Base-by-base conservation (phyloP, 2,113 vertebrate genomes). In the Pedetes capensis region DNA sequence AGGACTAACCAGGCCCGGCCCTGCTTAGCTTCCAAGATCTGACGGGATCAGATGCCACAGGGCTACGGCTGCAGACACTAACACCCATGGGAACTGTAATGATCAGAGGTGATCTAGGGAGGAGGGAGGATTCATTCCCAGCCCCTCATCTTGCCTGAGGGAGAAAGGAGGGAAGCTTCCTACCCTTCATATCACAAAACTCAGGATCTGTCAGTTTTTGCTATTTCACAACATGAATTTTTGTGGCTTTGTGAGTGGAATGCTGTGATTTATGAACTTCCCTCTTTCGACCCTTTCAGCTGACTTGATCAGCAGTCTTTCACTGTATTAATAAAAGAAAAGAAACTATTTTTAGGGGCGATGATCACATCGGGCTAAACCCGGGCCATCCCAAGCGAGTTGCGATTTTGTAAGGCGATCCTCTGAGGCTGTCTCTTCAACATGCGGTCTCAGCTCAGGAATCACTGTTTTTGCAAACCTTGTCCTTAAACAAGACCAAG, bases 191-290 rank as follows among this genome's bases (percentile, higher is more conserved):
- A 97, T 97, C 97, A 84, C 71, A 34, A 29, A 84, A 55, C 42
- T 95, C 95, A 95, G 95, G 97, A 96, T 97, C 95, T 93, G 94
- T 96, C 95, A 95, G 96, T 98, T 72, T 96, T 98, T 98, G 97
- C 97, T 97, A 59, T 98, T 98, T 98, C 98, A 95, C 97, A 98
- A 96, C 93, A 96, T 68, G 69, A 97, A 97, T 98, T 97, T 97
- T 98, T 97, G 97, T 97, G 97, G 95, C 95, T 98, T 98, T 97
- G 88, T 96, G 95, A 95, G 74, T 93, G 97, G 96, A 84, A 96
- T 95, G 91, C 93, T 97, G 82, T 97, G 96, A 97, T 97, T 97
- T 97, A 96, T 97, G 96, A 98, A 78, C 89, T 96, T 93, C 92
- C 84, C 96, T 94, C 89, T 97, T 63, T 83, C 12, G 13, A 92